A percentile compares a stretch with the other conserved stretches of the same genome.
Conservation (phyloP, 1,140 invertebrate genomes). For the Pinna nobilis region DNA sequence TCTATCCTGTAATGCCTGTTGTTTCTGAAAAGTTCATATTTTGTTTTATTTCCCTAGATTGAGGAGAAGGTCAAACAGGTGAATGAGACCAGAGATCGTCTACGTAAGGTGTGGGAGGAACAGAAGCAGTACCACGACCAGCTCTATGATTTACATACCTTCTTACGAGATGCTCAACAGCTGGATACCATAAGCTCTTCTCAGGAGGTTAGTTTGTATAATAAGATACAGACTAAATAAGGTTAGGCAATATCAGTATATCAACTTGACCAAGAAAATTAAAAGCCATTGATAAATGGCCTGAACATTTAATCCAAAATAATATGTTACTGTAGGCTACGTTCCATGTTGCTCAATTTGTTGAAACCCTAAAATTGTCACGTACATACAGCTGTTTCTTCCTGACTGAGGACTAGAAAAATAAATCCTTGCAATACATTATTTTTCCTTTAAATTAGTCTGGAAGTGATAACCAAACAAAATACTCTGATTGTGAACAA, state of each 20-base stretch:
- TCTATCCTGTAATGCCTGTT: no score
- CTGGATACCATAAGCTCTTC: constrained; percentile 90
- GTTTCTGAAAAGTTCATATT: no score
- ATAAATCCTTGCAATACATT: no score
- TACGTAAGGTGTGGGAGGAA: constrained; percentile 95
- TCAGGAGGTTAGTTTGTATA: constrained; percentile 86
- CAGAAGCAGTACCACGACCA: constrained; percentile 95
- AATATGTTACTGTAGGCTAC: no score
- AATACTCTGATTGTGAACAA: no score
- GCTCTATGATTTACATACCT: constrained; percentile 94
- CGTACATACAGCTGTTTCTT: no score
- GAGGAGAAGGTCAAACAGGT: constrained; percentile 94
- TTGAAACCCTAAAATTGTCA: no score
- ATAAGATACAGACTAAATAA: neutral
- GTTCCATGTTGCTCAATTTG: no score
- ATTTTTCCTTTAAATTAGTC: no score
- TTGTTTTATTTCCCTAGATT: constrained; percentile 89
- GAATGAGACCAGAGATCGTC: constrained; percentile 97
- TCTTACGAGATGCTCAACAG: constrained; percentile 95
- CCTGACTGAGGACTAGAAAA: no score
- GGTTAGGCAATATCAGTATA: neutral
- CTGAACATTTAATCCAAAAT: no score
- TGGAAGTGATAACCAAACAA: no score
- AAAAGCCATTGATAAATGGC: neutral
- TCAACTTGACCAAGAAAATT: neutral